These are phyloP conservation scores for Belgica antarctica DNA, from an alignment of 2,888 invertebrate genomes.

Conservation along the genomic window DNA sequence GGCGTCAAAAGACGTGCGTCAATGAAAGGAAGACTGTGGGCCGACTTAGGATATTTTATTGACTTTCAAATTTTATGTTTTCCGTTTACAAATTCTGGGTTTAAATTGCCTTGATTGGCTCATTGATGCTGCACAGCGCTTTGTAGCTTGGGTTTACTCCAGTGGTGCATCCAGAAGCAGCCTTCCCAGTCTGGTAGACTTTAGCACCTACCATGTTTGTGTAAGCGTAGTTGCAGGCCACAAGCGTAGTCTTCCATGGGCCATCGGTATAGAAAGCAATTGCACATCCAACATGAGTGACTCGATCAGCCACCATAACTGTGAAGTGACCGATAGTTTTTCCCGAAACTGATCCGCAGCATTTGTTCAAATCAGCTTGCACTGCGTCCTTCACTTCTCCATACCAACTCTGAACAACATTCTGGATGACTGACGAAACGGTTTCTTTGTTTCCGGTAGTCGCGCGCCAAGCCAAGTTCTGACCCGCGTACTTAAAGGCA, in stretches of 20 bases:
- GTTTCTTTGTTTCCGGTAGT: not conserved
- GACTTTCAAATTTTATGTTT: too few relatives aligned
- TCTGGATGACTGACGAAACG: not conserved
- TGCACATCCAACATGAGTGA: constrained; percentile 54
- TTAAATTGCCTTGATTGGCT: not conserved
- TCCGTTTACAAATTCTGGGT: not conserved
- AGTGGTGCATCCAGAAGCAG: constrained; percentile 50
- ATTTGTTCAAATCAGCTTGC: constrained; percentile 13
- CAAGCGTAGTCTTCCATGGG: not conserved
- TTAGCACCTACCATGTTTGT: constrained; percentile 51
- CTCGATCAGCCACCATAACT: constrained; percentile 52
- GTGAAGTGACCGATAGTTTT: constrained; percentile 54
- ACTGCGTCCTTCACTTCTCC: not conserved
- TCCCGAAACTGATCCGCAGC: constrained; percentile 46
- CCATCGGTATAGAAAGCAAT: constrained; percentile 51
- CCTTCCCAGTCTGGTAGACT: constrained; percentile 51
- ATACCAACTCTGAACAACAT: constrained; percentile 20
- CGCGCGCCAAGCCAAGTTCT: constrained; percentile 26
- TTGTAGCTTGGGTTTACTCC: constrained; percentile 9
- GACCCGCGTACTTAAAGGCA: constrained; percentile 22
- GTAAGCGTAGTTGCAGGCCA: constrained; percentile 53
- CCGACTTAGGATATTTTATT: too few relatives aligned
- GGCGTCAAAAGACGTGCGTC: too few relatives aligned
- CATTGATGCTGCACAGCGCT: constrained; percentile 10
- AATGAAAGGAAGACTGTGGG: too few relatives aligned